phyloP scores from a whole-genome alignment of 2,113 vertebrate genomes.

The Siphamia tubifer region DNA sequence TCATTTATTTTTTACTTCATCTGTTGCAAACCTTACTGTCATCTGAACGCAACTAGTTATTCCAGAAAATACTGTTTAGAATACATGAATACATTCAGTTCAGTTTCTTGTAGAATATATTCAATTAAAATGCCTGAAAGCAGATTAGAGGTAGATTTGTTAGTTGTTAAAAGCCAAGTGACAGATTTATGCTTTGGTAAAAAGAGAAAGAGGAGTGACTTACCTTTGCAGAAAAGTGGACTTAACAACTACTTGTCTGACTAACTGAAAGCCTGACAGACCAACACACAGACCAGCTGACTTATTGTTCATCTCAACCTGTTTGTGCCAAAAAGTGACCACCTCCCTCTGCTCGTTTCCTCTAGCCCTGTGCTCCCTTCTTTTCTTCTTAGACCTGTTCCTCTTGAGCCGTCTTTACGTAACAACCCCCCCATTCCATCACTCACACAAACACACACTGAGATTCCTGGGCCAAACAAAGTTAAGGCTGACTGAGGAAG shows the following conservation, averaged over 20 bases:
- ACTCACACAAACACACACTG: neutral
- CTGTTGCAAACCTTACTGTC: too few relatives aligned
- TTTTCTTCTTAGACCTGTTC: conserved; percentile 4
- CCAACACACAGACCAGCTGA: neutral
- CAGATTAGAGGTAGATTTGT: too few relatives aligned
- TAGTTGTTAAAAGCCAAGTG: too few relatives aligned
- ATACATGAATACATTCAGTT: too few relatives aligned
- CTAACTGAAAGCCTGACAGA: neutral
- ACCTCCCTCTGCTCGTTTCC: conserved; percentile 26
- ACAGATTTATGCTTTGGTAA: too few relatives aligned
- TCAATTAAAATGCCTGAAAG: too few relatives aligned
- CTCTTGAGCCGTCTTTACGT: conserved; percentile 25
- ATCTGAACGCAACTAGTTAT: too few relatives aligned
- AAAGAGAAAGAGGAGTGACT: neutral
- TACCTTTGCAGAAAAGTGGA: neutral
- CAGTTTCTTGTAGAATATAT: too few relatives aligned
- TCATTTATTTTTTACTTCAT: too few relatives aligned
- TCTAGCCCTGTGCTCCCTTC: conserved; percentile 3
- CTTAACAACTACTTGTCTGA: neutral
- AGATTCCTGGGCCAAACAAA: conserved; percentile 52
- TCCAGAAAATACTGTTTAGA: too few relatives aligned
- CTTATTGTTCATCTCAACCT: neutral
- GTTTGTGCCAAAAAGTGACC: neutral
- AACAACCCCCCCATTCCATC: conserved; percentile 10
- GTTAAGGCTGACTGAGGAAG: conserved; percentile 38